Evolutionary conservation across 2,888 invertebrate species (phyloP).

Genomic region (Bellardia pandia): DNA sequence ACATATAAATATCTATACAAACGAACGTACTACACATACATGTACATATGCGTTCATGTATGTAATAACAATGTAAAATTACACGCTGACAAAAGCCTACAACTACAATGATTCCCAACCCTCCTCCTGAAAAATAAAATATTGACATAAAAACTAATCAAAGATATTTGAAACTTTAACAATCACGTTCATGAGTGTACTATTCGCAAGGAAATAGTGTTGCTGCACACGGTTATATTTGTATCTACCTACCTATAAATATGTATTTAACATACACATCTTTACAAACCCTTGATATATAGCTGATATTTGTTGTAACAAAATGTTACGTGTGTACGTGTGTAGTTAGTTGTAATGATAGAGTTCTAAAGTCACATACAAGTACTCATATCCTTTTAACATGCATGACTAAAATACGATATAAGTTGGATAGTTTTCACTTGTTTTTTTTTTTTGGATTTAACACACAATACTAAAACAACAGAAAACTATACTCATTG

Average conservation of each 20-base stretch:
- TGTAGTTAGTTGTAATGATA: background rate
- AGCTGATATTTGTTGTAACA: conserved; percentile 14
- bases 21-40: background rate
- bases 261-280: background rate
- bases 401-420: conserved; percentile 58
- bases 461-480: background rate
- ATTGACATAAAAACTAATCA: conserved; percentile 44
- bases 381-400: conserved; percentile 51
- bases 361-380: conserved; percentile 54
- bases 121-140: background rate
- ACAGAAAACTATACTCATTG: background rate
- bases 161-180: conserved; percentile 45
- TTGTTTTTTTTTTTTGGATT: background rate
- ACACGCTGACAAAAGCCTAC: conserved; percentile 23
- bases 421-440: conserved; percentile 28
- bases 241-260: background rate
- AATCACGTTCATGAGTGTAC: conserved; percentile 18
- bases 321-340: conserved; percentile 4
- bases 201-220: conserved; percentile 21
- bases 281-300: background rate
- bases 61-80: conserved; percentile 30
- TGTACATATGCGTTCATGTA: background rate
- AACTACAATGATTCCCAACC: background rate
- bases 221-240: conserved; percentile 4
- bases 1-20: too few relatives aligned